Conservation (phyloP, 2,797 vertebrate genomes). For the Rhodeus uyekii region DNA sequence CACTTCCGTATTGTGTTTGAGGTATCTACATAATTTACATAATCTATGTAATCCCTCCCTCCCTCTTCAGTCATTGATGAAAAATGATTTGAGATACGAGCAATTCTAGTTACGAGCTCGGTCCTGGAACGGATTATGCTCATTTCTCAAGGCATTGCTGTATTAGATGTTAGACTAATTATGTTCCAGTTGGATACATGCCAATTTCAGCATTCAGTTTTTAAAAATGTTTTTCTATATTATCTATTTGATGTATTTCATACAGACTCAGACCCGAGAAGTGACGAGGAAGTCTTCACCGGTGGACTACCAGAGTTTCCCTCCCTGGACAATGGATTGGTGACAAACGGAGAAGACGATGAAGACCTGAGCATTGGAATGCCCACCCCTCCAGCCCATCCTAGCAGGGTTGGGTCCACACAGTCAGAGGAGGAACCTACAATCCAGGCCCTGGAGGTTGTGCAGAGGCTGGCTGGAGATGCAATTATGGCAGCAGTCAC, state of each 20-base stretch:
- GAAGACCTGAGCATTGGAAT: slow-evolving; percentile 86
- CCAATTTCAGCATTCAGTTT: background rate
- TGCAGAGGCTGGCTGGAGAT: slow-evolving; percentile 83
- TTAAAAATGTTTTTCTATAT: background rate
- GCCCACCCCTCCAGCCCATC: slow-evolving; percentile 43
- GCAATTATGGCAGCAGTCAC: slow-evolving; percentile 85
- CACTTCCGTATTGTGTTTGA: too few species aligned
- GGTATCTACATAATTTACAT: too few species aligned
- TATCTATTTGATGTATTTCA: background rate
- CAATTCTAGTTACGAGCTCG: too few species aligned
- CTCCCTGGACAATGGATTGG: slow-evolving; percentile 85
- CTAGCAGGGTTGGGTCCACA: slow-evolving; percentile 59
- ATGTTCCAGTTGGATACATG: background rate
- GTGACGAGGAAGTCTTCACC: slow-evolving; percentile 86
- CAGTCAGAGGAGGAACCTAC: slow-evolving; percentile 65
- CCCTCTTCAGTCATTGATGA: too few species aligned
- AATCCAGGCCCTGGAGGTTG: slow-evolving; percentile 75
- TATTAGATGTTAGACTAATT: background rate
- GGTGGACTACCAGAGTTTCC: slow-evolving; percentile 89
- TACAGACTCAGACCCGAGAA: slow-evolving; percentile 88
- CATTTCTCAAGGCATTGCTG: too few species aligned
- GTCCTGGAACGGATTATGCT: too few species aligned
- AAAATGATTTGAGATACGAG: too few species aligned
- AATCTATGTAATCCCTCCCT: too few species aligned
- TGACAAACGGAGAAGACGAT: slow-evolving; percentile 87